These are phyloP conservation scores for Mesoclemmys tuberculata DNA, from an alignment of 2,113 vertebrate genomes.

Conservation along the genomic window DNA sequence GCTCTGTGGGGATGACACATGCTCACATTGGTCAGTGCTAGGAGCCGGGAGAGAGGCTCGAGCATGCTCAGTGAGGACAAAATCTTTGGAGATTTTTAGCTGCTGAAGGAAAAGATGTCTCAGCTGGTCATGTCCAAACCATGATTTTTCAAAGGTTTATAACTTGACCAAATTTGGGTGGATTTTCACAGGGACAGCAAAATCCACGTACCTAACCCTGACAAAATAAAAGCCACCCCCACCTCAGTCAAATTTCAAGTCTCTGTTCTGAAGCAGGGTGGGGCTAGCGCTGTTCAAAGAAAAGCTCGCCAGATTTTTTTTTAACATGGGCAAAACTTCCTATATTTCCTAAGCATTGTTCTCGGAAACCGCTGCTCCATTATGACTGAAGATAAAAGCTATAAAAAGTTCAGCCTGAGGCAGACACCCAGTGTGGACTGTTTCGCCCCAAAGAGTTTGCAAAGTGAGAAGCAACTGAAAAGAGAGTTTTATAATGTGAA, in stretches of 20 bases:
- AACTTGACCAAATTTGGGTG: background rate
- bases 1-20: background rate
- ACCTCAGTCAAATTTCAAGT: fast-evolving
- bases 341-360: background rate
- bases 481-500: background rate
- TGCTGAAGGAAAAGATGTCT: background rate
- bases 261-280: background rate
- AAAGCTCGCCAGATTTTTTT: background rate
- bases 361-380: background rate
- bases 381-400: background rate
- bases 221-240: background rate
- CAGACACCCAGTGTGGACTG: background rate
- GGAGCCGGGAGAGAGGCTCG: background rate
- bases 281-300: background rate
- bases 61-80: background rate
- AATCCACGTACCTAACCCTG: background rate
- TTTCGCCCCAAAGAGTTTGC: background rate
- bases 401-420: background rate
- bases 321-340: background rate
- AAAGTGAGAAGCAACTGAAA: background rate
- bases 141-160: background rate
- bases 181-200: background rate
- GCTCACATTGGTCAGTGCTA: background rate
- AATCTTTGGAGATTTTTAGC: background rate
- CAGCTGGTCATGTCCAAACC: background rate